Evolutionary conservation across 1,140 invertebrate species (phyloP), one percentile per base, ranked within the genome.

Genomic region (Cylas formicarius): DNA sequence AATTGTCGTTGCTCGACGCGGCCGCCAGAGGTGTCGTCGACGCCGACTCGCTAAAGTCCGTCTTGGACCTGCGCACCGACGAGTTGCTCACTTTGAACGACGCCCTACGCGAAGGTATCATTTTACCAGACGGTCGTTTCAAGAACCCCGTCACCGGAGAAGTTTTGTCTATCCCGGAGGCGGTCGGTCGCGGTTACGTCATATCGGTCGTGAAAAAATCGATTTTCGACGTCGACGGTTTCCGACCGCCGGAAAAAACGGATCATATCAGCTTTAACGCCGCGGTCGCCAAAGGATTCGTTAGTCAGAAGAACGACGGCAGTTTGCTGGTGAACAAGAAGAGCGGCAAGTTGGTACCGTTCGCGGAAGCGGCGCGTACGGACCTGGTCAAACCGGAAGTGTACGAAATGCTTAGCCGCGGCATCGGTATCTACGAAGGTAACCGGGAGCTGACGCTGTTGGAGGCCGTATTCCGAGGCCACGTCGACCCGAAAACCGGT

Each of bases 151-250:
- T 77, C 45, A 83, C 79, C 0, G 72, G 73, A n/a, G 78, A 86
- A 65, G 64, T 75, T 13, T 73, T 86, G 9, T 74, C 77, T 19
- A 81, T 94, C 49, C 73, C 75, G 6, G 82, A 92, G 60, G 91
- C 90, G 4, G 82, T 91, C 3, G 82, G 87, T 59, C 75, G 82
- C 49, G 91, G 92, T 24, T 72, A 88, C n/a, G 82, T 96, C 27
- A 86, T 87, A 5, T 86, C 90, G 3, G 82, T 94, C 3, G 77
- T 81, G 8, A 84, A 87, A 61, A 86, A 86, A 65, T 88, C 86
- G 4, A 82, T 92, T 44, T 95, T 95, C 62, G 84, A 95, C 62
- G 88, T 94, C 42, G 87, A 90, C 53, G 90, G 85, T 42, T 90
- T 96, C 60, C 84, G 82, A 60, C 87, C 95, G 66, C 80, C 85